phyloP scores from a whole-genome alignment of 2,113 vertebrate genomes.

The Mastomys natalensis region DNA sequence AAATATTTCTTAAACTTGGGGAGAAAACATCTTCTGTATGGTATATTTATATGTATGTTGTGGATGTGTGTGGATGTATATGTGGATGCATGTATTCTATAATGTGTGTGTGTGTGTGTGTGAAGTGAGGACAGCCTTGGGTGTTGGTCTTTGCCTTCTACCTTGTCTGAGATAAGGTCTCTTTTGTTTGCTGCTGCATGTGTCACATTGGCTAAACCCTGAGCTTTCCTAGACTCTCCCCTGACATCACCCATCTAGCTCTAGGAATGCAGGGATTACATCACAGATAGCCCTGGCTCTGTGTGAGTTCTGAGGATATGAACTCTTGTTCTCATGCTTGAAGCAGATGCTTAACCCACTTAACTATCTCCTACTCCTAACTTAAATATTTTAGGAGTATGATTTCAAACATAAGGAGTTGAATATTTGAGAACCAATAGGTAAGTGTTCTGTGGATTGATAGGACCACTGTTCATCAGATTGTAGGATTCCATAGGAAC shows the following conservation, averaged over 20 bases:
- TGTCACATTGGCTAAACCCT: background rate
- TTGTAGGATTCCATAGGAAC: background rate
- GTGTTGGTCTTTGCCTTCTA: background rate
- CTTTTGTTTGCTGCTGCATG: background rate
- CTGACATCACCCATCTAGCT: background rate
- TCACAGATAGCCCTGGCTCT: background rate
- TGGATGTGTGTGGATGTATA: background rate
- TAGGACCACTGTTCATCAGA: background rate
- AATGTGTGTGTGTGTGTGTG: background rate
- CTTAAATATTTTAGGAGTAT: constrained; percentile 18
- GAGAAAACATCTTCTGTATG: background rate
- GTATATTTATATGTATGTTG: background rate
- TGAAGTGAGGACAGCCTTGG: background rate
- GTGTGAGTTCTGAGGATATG: background rate
- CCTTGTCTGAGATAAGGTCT: background rate
- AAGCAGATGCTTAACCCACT: background rate
- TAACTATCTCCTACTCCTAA: background rate
- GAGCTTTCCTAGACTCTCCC: background rate
- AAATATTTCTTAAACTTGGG: background rate
- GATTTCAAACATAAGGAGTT: background rate
- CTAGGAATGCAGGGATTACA: background rate
- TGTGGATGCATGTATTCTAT: background rate
- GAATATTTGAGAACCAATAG: constrained; percentile 9
- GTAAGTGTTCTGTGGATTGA: background rate
- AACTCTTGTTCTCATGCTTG: background rate